Percentiles rank a stretch among this genome's conserved stretches.
phyloP scores from a whole-genome alignment of 2,888 invertebrate species.

The Limenitis camilla region DNA sequence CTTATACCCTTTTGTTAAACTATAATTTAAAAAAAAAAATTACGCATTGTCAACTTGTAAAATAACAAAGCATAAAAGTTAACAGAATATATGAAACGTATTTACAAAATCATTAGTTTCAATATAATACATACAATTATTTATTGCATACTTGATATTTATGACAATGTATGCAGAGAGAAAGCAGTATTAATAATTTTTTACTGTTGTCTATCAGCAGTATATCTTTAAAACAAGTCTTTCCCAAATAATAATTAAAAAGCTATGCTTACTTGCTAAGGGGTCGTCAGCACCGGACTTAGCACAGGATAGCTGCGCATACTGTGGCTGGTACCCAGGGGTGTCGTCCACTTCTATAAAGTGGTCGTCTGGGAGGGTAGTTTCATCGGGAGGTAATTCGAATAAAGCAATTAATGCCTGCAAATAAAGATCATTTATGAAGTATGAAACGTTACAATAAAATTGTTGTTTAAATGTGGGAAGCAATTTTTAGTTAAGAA shows the following conservation, averaged over 20 bases:
- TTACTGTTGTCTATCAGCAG: neutral
- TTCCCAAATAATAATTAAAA: neutral
- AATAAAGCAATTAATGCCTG: constrained; percentile 88
- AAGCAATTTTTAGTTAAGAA: too few species aligned
- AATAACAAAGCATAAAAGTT: too few species aligned
- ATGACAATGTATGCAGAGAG: too few species aligned
- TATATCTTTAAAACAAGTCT: neutral
- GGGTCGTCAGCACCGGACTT: constrained; percentile 84
- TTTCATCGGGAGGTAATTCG: constrained; percentile 90
- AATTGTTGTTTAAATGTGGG: neutral
- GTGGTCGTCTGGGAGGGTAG: constrained; percentile 86
- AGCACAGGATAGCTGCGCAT: constrained; percentile 91
- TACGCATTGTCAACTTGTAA: too few species aligned
- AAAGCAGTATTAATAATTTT: neutral
- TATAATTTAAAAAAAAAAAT: too few species aligned
- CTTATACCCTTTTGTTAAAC: neutral
- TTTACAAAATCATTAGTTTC: neutral
- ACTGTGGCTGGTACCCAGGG: constrained; percentile 90
- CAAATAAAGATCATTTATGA: constrained; percentile 36
- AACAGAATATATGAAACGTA: too few species aligned
- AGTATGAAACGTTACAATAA: neutral
- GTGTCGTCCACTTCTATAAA: constrained; percentile 91
- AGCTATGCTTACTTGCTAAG: constrained; percentile 71
- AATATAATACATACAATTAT: neutral
- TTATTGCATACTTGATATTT: too few species aligned